Base-by-base conservation (phyloP, 2,113 vertebrate species). In the Myiozetetes cayanensis region DNA sequence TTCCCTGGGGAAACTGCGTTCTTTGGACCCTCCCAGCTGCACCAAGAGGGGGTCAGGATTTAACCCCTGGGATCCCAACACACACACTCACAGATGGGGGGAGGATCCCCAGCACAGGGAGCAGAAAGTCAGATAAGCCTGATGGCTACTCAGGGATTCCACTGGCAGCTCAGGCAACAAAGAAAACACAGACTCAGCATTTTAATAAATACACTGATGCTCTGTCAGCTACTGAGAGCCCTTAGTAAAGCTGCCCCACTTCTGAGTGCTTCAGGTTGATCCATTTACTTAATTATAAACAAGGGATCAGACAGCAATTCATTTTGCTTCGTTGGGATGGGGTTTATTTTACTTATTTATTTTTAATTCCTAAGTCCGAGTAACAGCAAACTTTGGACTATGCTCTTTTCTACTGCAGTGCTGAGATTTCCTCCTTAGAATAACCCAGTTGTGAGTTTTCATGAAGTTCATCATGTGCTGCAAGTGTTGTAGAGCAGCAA, bases 261-360 rank as follows among this genome's bases (percentile, higher is more conserved):
- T 12, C n/a, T 6, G 8, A 80, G 50, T 4, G 35, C 59, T 49
- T 25, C 50, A 67, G 11, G 12, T 24, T 82, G 28, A 90, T 67
- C 35, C 52, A 68, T 94, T 92, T 52, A 61, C 61, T 67, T 79
- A 49, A 88, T 74, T 59, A 59, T 37, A 79, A 75, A 75, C 22
- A 71, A 46, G 41, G 67, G 28, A 82, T 33, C 76, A 86, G 50
- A 23, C 37, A 85, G 52, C 24, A 75, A 88, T 35, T 90, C 5
- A 30, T 75, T 62, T 62, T 66, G 62, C 43, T 85, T 58, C 22
- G 19, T 6, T 41, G 35, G n/a, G 14, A 19, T 25, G 14, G 6
- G 16, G 14, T 10, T 0, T 1, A 9, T 22, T 16, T 62, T 44
- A 8, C n/a, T 12, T 27, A 27, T 22, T 30, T 65, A 9, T 4